Base-by-base conservation (phyloP, 2,113 vertebrate genomes). In the Patagioenas fasciata region DNA sequence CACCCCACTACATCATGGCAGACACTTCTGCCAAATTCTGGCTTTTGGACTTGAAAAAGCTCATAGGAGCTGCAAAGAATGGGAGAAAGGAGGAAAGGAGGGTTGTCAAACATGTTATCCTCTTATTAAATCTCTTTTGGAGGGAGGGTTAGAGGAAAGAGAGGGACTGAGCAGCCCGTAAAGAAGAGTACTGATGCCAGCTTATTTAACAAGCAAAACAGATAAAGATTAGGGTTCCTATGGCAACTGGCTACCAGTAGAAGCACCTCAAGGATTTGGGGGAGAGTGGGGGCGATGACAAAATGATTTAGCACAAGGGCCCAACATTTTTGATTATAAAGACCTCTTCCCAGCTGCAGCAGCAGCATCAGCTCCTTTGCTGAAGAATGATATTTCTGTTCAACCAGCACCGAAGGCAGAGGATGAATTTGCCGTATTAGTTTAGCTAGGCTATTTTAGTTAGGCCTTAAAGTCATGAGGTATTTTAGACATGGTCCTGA, bases 161-260 rank as follows among this genome's bases (percentile, higher is more conserved):
- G 56, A 85, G 58, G 70, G 56, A 58, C n/a, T 51, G 65, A 83
- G n/a, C 24, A 80, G 50, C 34, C 70, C 60, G 8, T 32, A 73
- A 85, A 93, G 80, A 50, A 84, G 32, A 95, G 47, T 88, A 95
- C 80, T 69, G 75, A 73, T 95, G 80, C 65, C 79, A 85, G 72
- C 67, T 93, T 93, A 90, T 97, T 98, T 93, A 96, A 92, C 81
- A 94, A 95, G 97, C 38, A 94, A 95, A 94, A 74, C 66, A 96
- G 95, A 97, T 91, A 90, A 98, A 97, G 97, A 98, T 98, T 96
- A 97, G 85, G 67, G 97, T 98, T 97, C 95, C 98, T 96, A 98
- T 98, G 97, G 95, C 97, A 97, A 98, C 97, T 82, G 89, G 80
- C 95, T 94, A 62, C 85, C 51, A 67, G 97, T 80, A 80, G 58